Evolutionary conservation across 2,888 invertebrate genomes (phyloP), one percentile per base, ranked within the genome.

Genomic region (Pristionchus maxplancki): DNA sequence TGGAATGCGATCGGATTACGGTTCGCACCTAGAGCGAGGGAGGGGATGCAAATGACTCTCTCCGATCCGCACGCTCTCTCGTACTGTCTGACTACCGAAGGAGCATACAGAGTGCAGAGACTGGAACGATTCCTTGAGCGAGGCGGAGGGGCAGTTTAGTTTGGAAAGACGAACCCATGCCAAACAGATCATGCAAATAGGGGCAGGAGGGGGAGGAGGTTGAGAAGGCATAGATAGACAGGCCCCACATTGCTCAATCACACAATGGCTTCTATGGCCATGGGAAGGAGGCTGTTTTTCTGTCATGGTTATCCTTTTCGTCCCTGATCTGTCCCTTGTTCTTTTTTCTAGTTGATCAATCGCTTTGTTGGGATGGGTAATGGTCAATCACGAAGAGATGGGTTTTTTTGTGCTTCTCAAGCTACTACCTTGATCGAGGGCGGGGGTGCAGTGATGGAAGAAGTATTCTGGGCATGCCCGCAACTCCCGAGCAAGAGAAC

Each of bases 151-250:
- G 48, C n/a, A 48, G 78, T 48, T 78, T 78, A 78, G 78, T 78
- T 78, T 78, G 78, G 44, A 78, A 48, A 78, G 78, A 78, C 40
- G 78, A 78, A 78, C 44, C 44, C 48, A 58, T 24, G n/a, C 78
- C 78, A 48, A 78, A 78, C 78, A 78, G 78, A 78, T 78, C 78
- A 78, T 78, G 78, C 78, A 78, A 78, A 78, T 78, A 78, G 28
- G 78, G 44, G 78, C 48, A 48, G 78, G 31, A 71, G 31, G 71
- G n/a, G 71, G 37, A 37, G 34, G 31, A 20, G 3, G 67, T 34
- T 6, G 37, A 71, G 67, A 37, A 44, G 44, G 44, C 44, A 44
- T 11, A 44, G 44, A 44, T 44, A 44, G 44, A 44, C 44, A 44
- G 44, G 44, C 44, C 6, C 20, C 5, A 20, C 71, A 71, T 34